These are phyloP conservation scores for Euzophera pinguis DNA, from an alignment of 2,888 invertebrate species.

Conservation along the genomic window DNA sequence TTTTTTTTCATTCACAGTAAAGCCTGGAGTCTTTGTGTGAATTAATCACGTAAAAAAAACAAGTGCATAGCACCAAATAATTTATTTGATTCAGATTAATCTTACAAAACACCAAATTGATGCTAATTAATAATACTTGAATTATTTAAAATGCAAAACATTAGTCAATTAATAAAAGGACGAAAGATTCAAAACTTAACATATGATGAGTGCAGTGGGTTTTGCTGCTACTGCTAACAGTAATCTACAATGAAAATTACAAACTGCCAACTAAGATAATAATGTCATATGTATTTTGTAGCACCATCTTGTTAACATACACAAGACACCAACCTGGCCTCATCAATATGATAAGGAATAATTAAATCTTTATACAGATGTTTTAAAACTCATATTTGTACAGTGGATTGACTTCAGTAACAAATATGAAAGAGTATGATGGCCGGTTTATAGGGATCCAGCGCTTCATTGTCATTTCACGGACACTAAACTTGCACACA, in stretches of 20 bases:
- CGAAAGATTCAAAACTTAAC: not conserved
- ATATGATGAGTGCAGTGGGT: not conserved
- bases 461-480: too few species aligned
- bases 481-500: too few species aligned
- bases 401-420: too few species aligned
- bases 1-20: too few species aligned
- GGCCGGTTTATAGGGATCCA: too few species aligned
- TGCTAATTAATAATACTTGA: conserved; percentile 17
- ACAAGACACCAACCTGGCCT: too few species aligned
- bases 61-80: conserved; percentile 70
- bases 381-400: too few species aligned
- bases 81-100: conserved; percentile 50
- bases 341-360: too few species aligned
- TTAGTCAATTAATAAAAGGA: conserved; percentile 8
- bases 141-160: conserved; percentile 14
- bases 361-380: too few species aligned
- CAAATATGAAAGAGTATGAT: too few species aligned
- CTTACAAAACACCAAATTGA: conserved; percentile 25
- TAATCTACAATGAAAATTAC: not conserved
- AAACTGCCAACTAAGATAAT: not conserved
- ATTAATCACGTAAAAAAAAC: not conserved
- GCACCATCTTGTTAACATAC: not conserved
- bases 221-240: not conserved
- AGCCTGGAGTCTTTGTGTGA: too few species aligned
- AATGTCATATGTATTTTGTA: not conserved